Evolutionary conservation across 1,140 invertebrate genomes (phyloP), one percentile per base, ranked within the genome.

Genomic region (Drosophila serrata): DNA sequence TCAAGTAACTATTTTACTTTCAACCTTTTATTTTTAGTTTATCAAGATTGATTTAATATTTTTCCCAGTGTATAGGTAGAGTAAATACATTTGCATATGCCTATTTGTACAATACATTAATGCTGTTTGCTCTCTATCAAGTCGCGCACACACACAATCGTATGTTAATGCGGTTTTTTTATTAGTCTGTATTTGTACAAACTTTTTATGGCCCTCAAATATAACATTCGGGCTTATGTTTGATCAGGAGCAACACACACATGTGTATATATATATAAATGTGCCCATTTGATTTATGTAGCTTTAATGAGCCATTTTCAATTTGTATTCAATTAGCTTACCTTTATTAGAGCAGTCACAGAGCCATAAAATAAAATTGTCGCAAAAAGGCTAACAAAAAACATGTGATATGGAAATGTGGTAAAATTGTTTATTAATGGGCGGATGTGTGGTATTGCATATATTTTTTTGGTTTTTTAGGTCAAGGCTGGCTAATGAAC

Each of bases 81-180:
- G 61, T 46, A 76, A 64, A 82, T 61, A 75, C 64, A 90, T 88
- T 84, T 88, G 69, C 78, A 88, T 88, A 81, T 84, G 63, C 57
- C 65, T 75, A 87, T 87, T 87, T 79, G 84, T 68, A 79, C 51
- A 75, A 86, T 65, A 68, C 68, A 56, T 82, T 81, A 82, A 86
- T 81, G 64, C 73, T 73, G 68, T 77, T 77, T 82, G 82, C 68
- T 80, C 75, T 76, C 62, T 56, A 76, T 77, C 63, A 76, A 79
- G 64, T 59, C 42, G 42, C 75, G 74, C 69, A 70, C 62, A 82
- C 74, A 81, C 46, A 17, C 6, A 11, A 17, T 7, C 27, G 15
- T 17, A 77, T 58, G 58, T 55, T 62, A 68, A 73, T 86, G 64
- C 24, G 59, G 56, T 65, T 79, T 79, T 79, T 88, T 80, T 82